Percentiles rank a stretch among this genome's conserved stretches.
Evolutionary conservation across 2,113 vertebrate species (phyloP).

Genomic region (Callionymus lyra): DNA sequence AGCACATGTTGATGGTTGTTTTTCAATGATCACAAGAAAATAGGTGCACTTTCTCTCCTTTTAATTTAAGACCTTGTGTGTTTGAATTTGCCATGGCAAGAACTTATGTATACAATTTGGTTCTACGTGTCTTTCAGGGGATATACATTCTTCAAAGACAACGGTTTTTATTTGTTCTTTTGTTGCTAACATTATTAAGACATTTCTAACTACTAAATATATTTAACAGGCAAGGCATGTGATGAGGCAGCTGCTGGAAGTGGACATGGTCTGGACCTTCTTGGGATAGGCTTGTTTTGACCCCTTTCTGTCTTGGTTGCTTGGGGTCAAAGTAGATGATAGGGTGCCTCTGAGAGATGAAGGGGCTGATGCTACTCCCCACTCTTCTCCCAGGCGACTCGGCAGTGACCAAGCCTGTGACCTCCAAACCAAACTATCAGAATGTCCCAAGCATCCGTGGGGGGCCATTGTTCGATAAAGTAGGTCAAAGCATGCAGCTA

Average conservation of each 20-base stretch:
- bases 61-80: too few species aligned
- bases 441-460: conserved; percentile 45
- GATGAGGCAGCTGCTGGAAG: conserved; percentile 14
- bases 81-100: too few species aligned
- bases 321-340: conserved; percentile 24
- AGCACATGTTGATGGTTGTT: too few species aligned
- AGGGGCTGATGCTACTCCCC: conserved; percentile 17
- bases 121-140: too few species aligned
- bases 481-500: conserved; percentile 70
- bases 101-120: too few species aligned
- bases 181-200: too few species aligned
- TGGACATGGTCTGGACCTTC: conserved; percentile 12
- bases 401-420: conserved; percentile 32
- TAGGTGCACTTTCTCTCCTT: too few species aligned
- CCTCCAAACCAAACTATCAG: conserved; percentile 65
- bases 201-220: too few species aligned
- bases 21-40: too few species aligned
- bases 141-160: too few species aligned
- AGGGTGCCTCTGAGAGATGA: conserved; percentile 19
- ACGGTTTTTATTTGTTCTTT: too few species aligned
- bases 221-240: conserved; percentile 1
- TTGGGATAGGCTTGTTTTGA: conserved; percentile 16
- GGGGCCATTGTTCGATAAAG: conserved; percentile 76
- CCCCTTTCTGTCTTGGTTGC: conserved; percentile 18
- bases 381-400: conserved; percentile 9